These are phyloP conservation scores for Yponomeuta malinellus DNA, from an alignment of 2,888 invertebrate species.

Conservation along the genomic window DNA sequence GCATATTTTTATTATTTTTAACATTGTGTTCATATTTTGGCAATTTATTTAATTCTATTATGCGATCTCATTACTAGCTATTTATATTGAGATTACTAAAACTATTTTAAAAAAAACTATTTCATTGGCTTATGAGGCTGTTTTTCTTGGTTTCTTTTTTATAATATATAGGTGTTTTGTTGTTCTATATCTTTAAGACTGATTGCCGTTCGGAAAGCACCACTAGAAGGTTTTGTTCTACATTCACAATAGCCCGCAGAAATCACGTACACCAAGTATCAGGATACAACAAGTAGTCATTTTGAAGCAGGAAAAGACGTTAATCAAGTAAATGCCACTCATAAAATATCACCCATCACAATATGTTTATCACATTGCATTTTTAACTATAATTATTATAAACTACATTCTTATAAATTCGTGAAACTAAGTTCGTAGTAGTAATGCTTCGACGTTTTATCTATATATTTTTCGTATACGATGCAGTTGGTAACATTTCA, in stretches of 20 bases:
- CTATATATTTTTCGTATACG: constrained; percentile 7
- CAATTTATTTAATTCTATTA: constrained; percentile 70
- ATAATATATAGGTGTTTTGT: constrained; percentile 52
- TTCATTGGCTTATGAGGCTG: constrained; percentile 73
- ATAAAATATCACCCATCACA: constrained; percentile 9
- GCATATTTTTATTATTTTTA: constrained; percentile 62
- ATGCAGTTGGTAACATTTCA: constrained; percentile 17
- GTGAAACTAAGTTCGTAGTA: not conserved
- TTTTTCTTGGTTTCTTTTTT: constrained; percentile 54
- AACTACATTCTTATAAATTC: not conserved
- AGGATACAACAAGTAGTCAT: constrained; percentile 15
- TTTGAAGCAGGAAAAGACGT: constrained; percentile 3
- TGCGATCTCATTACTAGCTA: constrained; percentile 74
- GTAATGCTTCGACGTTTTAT: constrained; percentile 5
- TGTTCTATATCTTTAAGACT: constrained; percentile 61
- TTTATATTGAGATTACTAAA: constrained; percentile 73
- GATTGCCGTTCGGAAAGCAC: constrained; percentile 60
- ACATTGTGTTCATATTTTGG: constrained; percentile 71
- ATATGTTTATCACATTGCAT: constrained; percentile 6
- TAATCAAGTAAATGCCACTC: not conserved
- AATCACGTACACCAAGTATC: constrained; percentile 20
- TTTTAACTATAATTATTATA: not conserved
- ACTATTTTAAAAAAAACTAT: constrained; percentile 45
- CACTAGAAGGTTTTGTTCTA: constrained; percentile 41
- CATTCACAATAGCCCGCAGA: constrained; percentile 47